Evolutionary conservation across 2,888 invertebrate species (phyloP), one percentile per base, ranked within the genome.

Genomic region (Tetragonula carbonaria): DNA sequence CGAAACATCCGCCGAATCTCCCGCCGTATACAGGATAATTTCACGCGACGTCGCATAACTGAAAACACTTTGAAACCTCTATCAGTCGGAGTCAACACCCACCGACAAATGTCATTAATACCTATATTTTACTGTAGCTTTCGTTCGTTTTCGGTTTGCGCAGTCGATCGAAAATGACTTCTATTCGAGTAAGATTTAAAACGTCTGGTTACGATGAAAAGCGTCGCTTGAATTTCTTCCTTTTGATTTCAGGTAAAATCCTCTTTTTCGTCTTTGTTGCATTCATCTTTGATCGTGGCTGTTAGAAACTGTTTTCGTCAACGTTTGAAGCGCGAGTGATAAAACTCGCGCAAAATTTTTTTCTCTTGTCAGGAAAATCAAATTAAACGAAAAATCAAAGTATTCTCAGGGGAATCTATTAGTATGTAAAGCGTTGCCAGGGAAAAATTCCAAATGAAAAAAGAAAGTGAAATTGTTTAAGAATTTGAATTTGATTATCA

Each of bases 1-100:
- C 88, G 87, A 92, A 92, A 92, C 92, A 91, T 91, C 92, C 91
- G 87, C 74, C 65, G 87, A 84, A 86, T 88, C 84, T 84, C 77
- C n/a, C 55, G 66, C 59, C 78, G 85, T 86, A 86, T 84, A 78
- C 80, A 62, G 80, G 87, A 90, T 90, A 88, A 90, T 90, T 90
- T 90, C 85, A 85, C 88, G 84, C 86, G 77, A 85, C 62, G 33
- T 51, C 67, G 83, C 70, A 50, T 73, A 82, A 78, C 76, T 85
- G 14, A n/a, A 59, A 59, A 59, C n/a, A 14, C n/a, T 13, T 59
- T 59, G n/a, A 59, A n/a, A 59, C n/a, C 4, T 59, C n/a, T 23
- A 14, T 23, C n/a, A 5, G 14, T 5, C 57, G n/a, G 2, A n/a
- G n/a, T n/a, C 57, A 59, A 14, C 57, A 14, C 1, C 57, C 16